Evolutionary conservation across 2,113 vertebrate genomes (phyloP).

Genomic region (Sitta europaea): DNA sequence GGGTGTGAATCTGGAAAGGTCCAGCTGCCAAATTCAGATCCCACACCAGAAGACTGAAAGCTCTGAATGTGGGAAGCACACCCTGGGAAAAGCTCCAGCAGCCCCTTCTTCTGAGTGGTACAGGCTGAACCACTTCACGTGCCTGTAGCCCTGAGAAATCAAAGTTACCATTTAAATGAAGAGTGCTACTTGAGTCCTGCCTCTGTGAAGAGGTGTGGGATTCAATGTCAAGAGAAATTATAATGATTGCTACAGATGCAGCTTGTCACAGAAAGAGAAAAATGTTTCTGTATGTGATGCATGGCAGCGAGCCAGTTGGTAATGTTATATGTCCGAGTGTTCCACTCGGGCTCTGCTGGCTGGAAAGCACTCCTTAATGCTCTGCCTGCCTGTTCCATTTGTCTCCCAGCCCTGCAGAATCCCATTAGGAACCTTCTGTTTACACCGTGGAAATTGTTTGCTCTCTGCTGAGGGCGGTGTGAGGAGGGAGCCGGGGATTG

Average conservation of each 20-base stretch:
- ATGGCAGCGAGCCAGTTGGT: slow-evolving; percentile 22
- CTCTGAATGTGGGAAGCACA: not conserved
- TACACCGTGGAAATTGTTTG: slow-evolving; percentile 17
- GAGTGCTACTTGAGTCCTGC: slow-evolving; percentile 22
- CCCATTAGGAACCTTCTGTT: slow-evolving; percentile 31
- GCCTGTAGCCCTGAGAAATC: not conserved
- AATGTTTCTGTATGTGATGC: slow-evolving; percentile 1
- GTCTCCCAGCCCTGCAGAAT: slow-evolving; percentile 55
- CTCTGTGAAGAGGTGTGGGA: not conserved
- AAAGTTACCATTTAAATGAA: slow-evolving; percentile 23
- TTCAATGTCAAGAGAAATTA: slow-evolving; percentile 39
- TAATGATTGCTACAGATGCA: slow-evolving; percentile 40
- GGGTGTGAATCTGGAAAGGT: not conserved
- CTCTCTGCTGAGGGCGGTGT: not conserved
- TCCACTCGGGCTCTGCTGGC: slow-evolving; percentile 11
- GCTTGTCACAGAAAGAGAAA: slow-evolving; percentile 27
- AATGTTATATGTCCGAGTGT: slow-evolving; percentile 38
- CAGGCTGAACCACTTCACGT: not conserved
- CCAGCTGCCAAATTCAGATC: not conserved
- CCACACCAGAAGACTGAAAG: not conserved
- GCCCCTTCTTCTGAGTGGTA: not conserved
- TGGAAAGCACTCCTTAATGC: slow-evolving; percentile 42
- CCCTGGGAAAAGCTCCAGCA: not conserved
- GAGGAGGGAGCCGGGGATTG: not conserved
- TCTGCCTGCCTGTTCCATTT: slow-evolving; percentile 9